Base-by-base conservation (phyloP, 37 sponge, comb jelly and placozoan species). In the Halichondria panicea region DNA sequence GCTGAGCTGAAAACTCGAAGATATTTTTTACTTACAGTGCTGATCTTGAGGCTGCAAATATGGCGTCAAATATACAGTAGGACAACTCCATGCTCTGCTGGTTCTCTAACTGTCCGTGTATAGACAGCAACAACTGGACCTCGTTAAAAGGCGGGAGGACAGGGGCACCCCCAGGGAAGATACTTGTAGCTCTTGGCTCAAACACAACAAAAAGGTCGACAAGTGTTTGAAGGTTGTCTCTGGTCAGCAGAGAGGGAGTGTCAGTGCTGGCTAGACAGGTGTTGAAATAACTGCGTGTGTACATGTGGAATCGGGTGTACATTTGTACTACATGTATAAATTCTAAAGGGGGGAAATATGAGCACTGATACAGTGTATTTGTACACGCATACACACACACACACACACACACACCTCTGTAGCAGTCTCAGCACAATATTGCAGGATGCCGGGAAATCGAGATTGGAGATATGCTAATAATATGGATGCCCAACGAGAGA, bases 31-130 rank as follows among this genome's bases (percentile, higher is more conserved):
- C n/a, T n/a, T n/a, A n/a, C n/a, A n/a, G n/a, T n/a, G n/a, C n/a
- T n/a, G n/a, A n/a, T n/a, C n/a, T n/a, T 43, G 32, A 18, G 50
- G 36, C 52, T 38, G 21, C 82, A 81, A 81, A 87, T 19, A 87
- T 12, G 36, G 88, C 71, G 36, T 87, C 88, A 64, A 87, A 81
- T n/a, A 81, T 58, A 34, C 77, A 81, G 31, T 66, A 76, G 41
- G 70, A 54, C 33, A 75, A 56, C 9, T 62, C 70, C 41, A 43
- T 63, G 66, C 63, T 63, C 21, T 67, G 45, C 25, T 66, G 43
- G 31, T 76, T 58, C 38, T 63, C 78, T 8, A 87, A 53, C 24
- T 81, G 66, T 9, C 11, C 38, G 24, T 68, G 53, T 13, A 87
- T 36, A 6, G 39, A 39, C 30, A 72, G 60, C 32, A 81, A 2